A percentile compares a stretch with the other conserved stretches of the same genome.
Conservation (phyloP, 2,888 invertebrate species). For the Rhogogaster chlorosoma region DNA sequence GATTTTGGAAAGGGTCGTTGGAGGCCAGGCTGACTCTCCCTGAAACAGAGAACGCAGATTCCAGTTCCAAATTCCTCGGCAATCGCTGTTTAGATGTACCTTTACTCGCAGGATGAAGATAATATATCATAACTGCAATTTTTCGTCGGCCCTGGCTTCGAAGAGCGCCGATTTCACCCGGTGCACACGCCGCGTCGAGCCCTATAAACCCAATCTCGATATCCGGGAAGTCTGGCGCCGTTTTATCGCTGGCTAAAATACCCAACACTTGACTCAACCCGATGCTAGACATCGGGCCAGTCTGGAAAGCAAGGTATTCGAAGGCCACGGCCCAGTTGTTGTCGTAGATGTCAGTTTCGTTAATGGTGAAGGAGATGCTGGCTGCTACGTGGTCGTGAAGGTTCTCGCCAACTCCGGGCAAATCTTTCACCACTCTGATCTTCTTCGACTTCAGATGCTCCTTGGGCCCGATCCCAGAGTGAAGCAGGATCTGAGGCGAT, state of each 20-base stretch:
- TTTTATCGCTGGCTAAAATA: constrained; percentile 81
- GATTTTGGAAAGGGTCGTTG: constrained; percentile 83
- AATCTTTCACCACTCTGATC: constrained; percentile 81
- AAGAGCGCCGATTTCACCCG: constrained; percentile 78
- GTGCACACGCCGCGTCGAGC: constrained; percentile 81
- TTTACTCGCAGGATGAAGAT: constrained; percentile 83
- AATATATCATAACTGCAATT: constrained; percentile 74
- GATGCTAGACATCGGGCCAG: constrained; percentile 83
- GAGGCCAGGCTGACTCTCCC: constrained; percentile 82
- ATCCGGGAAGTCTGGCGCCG: constrained; percentile 83
- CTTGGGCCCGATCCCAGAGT: constrained; percentile 84
- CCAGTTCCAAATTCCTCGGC: background rate
- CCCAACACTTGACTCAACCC: constrained; percentile 80
- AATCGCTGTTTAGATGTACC: constrained; percentile 73
- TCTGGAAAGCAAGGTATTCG: constrained; percentile 82
- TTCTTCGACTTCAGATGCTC: constrained; percentile 80
- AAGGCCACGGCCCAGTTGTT: constrained; percentile 83
- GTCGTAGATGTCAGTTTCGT: constrained; percentile 78
- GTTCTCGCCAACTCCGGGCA: constrained; percentile 86
- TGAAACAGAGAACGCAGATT: constrained; percentile 52
- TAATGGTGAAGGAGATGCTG: constrained; percentile 79
- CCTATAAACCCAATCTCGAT: constrained; percentile 85
- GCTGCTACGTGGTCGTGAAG: constrained; percentile 85
- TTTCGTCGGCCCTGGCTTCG: constrained; percentile 69
- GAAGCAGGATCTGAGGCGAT: constrained; percentile 83